phyloP scores from a whole-genome alignment of 2,797 vertebrate species.

The Sorex maritimensis region DNA sequence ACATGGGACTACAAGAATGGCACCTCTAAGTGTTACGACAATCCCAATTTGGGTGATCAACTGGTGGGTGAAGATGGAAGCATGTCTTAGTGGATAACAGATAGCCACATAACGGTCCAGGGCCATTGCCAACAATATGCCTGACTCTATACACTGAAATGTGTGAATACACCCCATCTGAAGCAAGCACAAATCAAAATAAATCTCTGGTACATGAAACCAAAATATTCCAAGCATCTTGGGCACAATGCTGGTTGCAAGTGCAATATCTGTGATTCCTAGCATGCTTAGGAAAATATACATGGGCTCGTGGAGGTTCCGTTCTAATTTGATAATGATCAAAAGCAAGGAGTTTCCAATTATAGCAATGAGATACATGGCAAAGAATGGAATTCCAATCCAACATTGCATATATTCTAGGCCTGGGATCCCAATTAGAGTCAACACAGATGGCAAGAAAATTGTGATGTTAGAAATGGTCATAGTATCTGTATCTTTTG shows the following conservation, averaged over 20 bases:
- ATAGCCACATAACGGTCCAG: conserved; percentile 87
- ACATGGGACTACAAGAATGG: conserved; percentile 61
- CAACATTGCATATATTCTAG: conserved; percentile 54
- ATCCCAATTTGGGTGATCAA: conserved; percentile 69
- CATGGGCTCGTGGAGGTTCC: conserved; percentile 56
- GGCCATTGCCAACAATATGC: conserved; percentile 84
- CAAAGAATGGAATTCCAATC: conserved; percentile 49
- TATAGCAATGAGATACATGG: conserved; percentile 3
- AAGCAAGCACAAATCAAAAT: conserved; percentile 84
- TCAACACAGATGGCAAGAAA: conserved; percentile 63
- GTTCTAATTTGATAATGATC: neutral
- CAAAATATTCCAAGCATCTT: conserved; percentile 70
- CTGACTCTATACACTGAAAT: conserved; percentile 71
- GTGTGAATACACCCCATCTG: conserved; percentile 89
- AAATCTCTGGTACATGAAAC: conserved; percentile 49
- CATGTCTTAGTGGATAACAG: conserved; percentile 60
- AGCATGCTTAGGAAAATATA: conserved; percentile 70
- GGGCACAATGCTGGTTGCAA: conserved; percentile 22
- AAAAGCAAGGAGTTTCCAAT: conserved; percentile 20
- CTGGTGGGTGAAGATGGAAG: conserved; percentile 47
- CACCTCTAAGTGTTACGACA: conserved; percentile 67
- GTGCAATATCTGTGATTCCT: conserved; percentile 3
- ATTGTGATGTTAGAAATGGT: neutral
- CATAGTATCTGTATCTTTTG: neutral
- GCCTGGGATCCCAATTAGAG: conserved; percentile 71